Evolutionary conservation across 2,113 vertebrate species (phyloP).

Genomic region (Erinaceus europaeus): DNA sequence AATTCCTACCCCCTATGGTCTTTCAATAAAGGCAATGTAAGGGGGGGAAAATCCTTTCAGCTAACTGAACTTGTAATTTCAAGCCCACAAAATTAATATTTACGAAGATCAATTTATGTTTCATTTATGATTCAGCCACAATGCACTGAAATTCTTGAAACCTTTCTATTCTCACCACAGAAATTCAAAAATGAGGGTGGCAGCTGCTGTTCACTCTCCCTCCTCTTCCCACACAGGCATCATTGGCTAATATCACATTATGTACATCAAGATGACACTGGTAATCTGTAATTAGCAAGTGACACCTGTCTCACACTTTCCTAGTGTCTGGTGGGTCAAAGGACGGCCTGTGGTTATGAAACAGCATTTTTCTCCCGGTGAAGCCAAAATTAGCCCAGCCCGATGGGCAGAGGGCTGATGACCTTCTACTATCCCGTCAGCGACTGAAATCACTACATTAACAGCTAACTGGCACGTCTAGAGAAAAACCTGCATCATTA

Average conservation of each 20-base stretch:
- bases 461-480: neutral
- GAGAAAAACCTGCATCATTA: neutral
- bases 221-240: neutral
- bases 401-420: neutral
- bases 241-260: neutral
- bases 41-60: too few relatives aligned
- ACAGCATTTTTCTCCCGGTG: slow-evolving; percentile 51
- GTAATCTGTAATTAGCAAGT: slow-evolving; percentile 54
- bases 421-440: neutral
- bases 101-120: neutral
- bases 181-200: slow-evolving; percentile 15
- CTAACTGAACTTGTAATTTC: neutral
- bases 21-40: too few relatives aligned
- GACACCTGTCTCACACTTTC: slow-evolving; percentile 33
- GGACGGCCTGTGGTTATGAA: slow-evolving; percentile 55
- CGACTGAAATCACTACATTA: slow-evolving; percentile 23
- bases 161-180: neutral
- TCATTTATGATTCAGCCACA: neutral
- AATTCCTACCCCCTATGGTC: too few relatives aligned
- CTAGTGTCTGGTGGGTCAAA: neutral
- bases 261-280: slow-evolving; percentile 55
- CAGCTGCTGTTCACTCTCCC: slow-evolving; percentile 14
- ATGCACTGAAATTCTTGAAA: slow-evolving; percentile 7
- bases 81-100: neutral
- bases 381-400: neutral